Percentiles rank a stretch among this genome's conserved stretches.
phyloP scores from a whole-genome alignment of 2,113 vertebrate species.

The Azemiops feae region DNA sequence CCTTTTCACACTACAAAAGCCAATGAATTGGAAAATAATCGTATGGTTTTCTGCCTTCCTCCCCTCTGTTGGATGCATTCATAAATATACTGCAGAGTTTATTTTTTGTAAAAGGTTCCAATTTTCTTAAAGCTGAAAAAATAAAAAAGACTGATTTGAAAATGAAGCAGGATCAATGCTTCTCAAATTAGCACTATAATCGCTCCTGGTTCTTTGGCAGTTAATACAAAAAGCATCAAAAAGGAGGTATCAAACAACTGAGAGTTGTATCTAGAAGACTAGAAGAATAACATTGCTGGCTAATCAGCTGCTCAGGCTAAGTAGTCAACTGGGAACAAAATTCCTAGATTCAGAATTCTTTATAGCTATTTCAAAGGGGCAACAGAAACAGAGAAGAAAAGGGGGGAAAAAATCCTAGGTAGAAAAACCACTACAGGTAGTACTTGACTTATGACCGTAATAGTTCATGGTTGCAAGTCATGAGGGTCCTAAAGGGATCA shows the following conservation, averaged over 20 bases:
- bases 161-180: neutral
- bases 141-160: neutral
- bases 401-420: rapidly evolving
- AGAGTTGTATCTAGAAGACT: neutral
- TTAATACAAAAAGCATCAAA: neutral
- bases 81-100: slow-evolving; percentile 54
- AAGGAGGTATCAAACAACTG: neutral
- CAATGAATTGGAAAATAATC: slow-evolving; percentile 63
- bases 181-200: neutral
- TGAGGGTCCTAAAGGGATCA: neutral
- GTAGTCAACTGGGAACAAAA: neutral
- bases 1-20: slow-evolving; percentile 60
- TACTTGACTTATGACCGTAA: neutral
- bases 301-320: neutral
- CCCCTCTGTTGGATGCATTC: slow-evolving; percentile 27
- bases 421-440: no score
- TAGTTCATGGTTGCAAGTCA: neutral
- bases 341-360: neutral
- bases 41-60: slow-evolving; percentile 45
- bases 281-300: neutral
- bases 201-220: neutral
- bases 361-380: neutral
- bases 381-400: neutral
- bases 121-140: slow-evolving; percentile 16
- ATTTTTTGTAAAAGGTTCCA: slow-evolving; percentile 42